Evolutionary conservation across 2,797 vertebrate genomes (phyloP).

Genomic region (Staurois parvus): DNA sequence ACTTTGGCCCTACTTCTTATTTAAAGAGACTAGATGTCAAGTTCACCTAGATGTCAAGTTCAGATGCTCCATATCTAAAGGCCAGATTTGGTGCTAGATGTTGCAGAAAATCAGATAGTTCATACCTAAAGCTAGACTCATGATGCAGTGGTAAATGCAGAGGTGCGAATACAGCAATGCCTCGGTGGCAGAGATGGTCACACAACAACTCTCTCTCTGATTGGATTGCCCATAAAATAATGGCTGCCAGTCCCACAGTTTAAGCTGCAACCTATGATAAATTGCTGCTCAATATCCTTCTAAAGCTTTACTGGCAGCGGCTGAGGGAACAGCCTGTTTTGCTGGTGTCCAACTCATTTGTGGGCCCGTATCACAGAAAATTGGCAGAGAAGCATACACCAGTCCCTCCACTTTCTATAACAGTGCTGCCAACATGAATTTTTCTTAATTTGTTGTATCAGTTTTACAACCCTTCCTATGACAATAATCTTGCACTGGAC

Average conservation of each 20-base stretch:
- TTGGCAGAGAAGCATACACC: conserved; percentile 39
- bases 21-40: too few species aligned
- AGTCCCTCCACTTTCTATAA: conserved; percentile 47
- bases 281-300: conserved; percentile 8
- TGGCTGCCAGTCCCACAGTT: background rate
- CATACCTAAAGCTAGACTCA: too few species aligned
- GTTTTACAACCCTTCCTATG: conserved; percentile 59
- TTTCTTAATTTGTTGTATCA: conserved; percentile 62
- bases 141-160: background rate
- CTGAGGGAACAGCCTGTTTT: conserved; percentile 35
- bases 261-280: conserved; percentile 4
- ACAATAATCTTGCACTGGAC: conserved; percentile 50
- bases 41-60: too few species aligned
- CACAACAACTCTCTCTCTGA: too few species aligned
- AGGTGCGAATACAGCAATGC: too few species aligned
- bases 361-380: conserved; percentile 27
- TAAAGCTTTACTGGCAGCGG: conserved; percentile 42
- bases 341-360: conserved; percentile 32
- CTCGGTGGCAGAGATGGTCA: too few species aligned
- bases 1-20: too few species aligned
- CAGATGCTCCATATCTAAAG: too few species aligned
- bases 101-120: too few species aligned
- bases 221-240: background rate
- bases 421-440: conserved; percentile 53
- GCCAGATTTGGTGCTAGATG: too few species aligned